Evolutionary conservation across 2,113 vertebrate species (phyloP).

Genomic region (Oxyura jamaicensis): DNA sequence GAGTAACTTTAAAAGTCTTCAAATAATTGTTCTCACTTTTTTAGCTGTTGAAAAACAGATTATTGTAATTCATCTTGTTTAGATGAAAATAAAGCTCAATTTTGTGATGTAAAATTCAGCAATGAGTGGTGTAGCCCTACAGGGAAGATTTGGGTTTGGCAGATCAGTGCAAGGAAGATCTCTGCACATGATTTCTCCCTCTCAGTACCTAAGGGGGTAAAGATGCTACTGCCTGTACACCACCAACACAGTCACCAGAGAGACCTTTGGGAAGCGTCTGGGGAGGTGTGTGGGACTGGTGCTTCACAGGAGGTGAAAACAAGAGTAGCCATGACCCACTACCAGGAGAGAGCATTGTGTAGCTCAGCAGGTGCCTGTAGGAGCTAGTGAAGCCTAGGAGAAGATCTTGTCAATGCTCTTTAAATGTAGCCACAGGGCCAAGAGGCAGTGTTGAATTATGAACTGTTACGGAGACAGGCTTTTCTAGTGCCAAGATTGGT

Average conservation of each 20-base stretch:
- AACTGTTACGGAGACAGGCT: background rate
- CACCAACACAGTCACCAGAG: background rate
- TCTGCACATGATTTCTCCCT: background rate
- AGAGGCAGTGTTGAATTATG: background rate
- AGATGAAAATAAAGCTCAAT: background rate
- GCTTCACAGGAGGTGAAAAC: background rate
- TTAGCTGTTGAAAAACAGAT: background rate
- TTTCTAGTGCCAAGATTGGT: background rate
- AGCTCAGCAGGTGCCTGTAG: background rate
- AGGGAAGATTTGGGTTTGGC: background rate
- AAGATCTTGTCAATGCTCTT: background rate
- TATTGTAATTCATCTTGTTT: background rate
- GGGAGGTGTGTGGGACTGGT: background rate
- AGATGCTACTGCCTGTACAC: fast-evolving
- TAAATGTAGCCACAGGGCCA: background rate
- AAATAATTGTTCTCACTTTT: background rate
- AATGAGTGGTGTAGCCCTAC: background rate
- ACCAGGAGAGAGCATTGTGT: background rate
- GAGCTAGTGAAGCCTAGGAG: background rate
- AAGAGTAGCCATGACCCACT: background rate
- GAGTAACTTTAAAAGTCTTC: background rate
- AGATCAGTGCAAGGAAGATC: background rate
- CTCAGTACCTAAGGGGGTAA: background rate
- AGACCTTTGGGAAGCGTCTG: background rate
- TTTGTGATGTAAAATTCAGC: background rate